Conservation (phyloP, 2,113 vertebrate species). For the Scomber scombrus region DNA sequence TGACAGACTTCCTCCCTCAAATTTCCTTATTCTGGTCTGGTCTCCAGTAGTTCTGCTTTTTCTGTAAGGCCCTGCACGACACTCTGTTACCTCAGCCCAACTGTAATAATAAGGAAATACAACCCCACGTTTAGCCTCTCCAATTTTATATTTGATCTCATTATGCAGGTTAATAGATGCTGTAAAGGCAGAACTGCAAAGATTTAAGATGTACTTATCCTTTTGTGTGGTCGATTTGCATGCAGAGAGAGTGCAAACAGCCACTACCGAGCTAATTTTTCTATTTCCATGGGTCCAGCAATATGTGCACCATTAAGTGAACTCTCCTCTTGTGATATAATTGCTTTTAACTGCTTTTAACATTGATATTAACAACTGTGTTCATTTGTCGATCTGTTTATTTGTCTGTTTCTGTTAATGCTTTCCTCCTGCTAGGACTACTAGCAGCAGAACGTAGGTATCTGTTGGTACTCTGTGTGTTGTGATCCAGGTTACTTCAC, state of each 20-base stretch:
- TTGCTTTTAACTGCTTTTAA: background rate
- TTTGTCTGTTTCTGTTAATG: slow-evolving; percentile 89
- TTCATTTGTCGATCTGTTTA: background rate
- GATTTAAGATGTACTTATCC: too few relatives aligned
- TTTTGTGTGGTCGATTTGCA: background rate
- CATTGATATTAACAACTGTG: background rate
- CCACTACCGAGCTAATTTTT: background rate
- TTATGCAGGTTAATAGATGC: background rate
- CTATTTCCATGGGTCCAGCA: too few relatives aligned
- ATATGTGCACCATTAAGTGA: background rate
- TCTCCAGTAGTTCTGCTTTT: slow-evolving; percentile 4
- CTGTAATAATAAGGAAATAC: too few relatives aligned
- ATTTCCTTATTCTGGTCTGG: slow-evolving; percentile 19
- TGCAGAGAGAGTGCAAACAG: background rate
- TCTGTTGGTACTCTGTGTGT: slow-evolving; percentile 73
- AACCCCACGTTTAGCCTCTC: too few relatives aligned
- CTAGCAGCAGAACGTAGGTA: slow-evolving; percentile 99
- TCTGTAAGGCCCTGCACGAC: too few relatives aligned
- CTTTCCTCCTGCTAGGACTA: slow-evolving; percentile 94
- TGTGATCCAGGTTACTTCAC: background rate
- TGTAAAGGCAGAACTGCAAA: background rate
- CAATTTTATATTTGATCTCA: background rate
- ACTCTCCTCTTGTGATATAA: background rate
- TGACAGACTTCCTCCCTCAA: background rate
- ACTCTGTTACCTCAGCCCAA: background rate